phyloP scores from a whole-genome alignment of 2,113 vertebrate species.

The Petrocephalus microphthalmus region DNA sequence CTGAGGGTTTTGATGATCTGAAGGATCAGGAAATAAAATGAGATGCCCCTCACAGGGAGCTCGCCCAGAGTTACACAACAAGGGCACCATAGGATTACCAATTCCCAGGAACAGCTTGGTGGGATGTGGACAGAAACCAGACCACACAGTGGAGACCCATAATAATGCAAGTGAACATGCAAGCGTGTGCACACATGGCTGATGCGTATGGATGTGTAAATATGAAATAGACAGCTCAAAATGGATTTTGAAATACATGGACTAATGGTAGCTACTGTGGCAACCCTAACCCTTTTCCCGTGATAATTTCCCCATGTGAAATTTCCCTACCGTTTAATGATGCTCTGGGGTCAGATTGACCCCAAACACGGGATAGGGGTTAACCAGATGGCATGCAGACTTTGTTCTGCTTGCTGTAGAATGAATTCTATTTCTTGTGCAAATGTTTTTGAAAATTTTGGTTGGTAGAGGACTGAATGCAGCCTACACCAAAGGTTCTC shows the following conservation, averaged over 20 bases:
- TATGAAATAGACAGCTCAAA: background rate
- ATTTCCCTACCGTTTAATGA: too few relatives aligned
- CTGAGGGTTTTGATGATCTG: background rate
- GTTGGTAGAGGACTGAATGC: background rate
- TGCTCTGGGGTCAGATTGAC: too few relatives aligned
- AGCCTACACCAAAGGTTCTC: background rate
- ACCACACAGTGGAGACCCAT: background rate
- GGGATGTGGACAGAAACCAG: background rate
- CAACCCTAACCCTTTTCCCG: background rate
- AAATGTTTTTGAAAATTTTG: background rate
- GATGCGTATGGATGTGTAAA: background rate
- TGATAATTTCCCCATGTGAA: too few relatives aligned
- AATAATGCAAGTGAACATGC: background rate
- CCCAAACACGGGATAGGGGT: too few relatives aligned
- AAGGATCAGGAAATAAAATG: background rate
- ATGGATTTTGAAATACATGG: background rate
- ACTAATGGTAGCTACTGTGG: background rate
- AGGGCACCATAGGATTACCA: background rate
- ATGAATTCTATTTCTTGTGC: background rate
- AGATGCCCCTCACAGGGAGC: background rate
- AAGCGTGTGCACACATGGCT: background rate
- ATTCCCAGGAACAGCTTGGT: background rate
- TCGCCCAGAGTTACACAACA: background rate
- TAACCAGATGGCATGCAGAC: background rate
- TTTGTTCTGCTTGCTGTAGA: background rate